A percentile compares a stretch with the other conserved stretches of the same genome.
phyloP scores from a whole-genome alignment of 2,113 vertebrate genomes.

The Zosterops pallidus region DNA sequence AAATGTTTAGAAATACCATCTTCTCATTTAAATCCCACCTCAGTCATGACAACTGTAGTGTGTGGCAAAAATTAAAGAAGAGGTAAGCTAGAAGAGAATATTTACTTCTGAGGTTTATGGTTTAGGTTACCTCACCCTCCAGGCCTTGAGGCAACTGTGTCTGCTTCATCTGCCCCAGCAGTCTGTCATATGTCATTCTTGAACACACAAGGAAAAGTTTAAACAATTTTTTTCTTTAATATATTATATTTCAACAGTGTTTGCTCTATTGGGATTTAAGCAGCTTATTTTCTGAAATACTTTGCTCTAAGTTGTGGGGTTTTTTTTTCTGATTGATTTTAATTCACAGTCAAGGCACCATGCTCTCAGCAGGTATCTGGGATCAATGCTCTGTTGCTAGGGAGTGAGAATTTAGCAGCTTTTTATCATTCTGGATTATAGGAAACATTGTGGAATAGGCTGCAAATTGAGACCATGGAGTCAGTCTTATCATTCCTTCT shows the following conservation, averaged over 20 bases:
- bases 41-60: neutral
- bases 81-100: neutral
- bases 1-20: neutral
- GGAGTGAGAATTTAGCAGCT: neutral
- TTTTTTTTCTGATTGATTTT: neutral
- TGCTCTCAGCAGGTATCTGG: neutral
- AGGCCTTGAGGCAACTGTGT: neutral
- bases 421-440: neutral
- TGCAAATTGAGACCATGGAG: neutral
- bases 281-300: neutral
- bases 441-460: neutral
- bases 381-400: neutral
- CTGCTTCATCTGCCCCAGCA: neutral
- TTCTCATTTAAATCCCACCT: neutral
- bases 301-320: rapidly evolving
- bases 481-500: neutral
- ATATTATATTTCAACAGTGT: neutral
- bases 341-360: neutral
- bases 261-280: neutral
- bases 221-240: neutral
- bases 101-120: neutral
- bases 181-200: neutral
- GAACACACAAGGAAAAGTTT: neutral
- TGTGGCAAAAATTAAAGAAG: neutral
- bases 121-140: neutral